Percentiles rank a stretch among this genome's conserved stretches.
Conservation (phyloP, 2,113 vertebrate species). For the Silurus meridionalis region DNA sequence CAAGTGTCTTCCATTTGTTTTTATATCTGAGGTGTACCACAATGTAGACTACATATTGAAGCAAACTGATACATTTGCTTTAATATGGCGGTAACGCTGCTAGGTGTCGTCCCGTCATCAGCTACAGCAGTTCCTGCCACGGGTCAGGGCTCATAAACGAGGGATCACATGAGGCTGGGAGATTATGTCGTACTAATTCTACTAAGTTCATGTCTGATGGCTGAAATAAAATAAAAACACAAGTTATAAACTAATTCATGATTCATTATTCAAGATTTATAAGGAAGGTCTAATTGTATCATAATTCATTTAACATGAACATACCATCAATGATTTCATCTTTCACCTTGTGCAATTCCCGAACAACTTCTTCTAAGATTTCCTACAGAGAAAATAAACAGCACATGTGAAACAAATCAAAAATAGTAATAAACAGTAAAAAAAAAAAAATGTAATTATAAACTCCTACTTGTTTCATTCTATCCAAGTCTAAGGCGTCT, state of each 20-base stretch:
- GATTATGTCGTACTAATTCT: conserved; percentile 95
- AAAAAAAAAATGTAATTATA: background rate
- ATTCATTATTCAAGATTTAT: background rate
- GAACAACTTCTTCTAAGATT: conserved; percentile 97
- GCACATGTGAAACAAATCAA: background rate
- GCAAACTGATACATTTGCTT: conserved; percentile 57
- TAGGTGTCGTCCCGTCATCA: conserved; percentile 59
- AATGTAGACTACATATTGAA: conserved; percentile 59
- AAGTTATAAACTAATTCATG: background rate
- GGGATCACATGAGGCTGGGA: conserved; percentile 53
- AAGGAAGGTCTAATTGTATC: background rate
- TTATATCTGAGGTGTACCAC: conserved; percentile 62
- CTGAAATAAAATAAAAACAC: conserved; percentile 64
- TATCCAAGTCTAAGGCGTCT: conserved; percentile 92
- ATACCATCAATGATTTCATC: conserved; percentile 97
- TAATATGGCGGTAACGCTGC: conserved; percentile 65
- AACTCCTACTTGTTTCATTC: conserved; percentile 92
- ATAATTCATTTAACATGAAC: conserved; percentile 50
- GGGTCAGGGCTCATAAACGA: conserved; percentile 56
- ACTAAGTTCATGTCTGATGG: conserved; percentile 98
- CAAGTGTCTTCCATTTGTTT: conserved; percentile 60
- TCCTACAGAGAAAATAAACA: conserved; percentile 70
- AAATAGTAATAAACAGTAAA: background rate
- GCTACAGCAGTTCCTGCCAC: conserved; percentile 64
- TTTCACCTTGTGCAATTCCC: conserved; percentile 98